Evolutionary conservation across 1,140 invertebrate genomes (phyloP).

Genomic region (Adelges cooleyi): DNA sequence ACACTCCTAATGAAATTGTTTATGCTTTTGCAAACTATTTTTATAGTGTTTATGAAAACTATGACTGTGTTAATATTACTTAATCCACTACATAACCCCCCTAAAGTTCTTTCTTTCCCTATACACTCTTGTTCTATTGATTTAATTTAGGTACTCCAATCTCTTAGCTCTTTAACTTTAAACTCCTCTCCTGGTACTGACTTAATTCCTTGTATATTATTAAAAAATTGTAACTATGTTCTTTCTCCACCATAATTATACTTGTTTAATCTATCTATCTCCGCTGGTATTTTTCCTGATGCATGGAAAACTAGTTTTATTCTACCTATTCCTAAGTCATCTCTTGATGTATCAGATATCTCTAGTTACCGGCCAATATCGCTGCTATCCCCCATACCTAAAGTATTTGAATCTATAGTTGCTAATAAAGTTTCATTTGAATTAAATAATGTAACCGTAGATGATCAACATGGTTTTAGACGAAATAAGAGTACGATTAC

Average conservation of each 20-base stretch:
- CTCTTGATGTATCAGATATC: background rate
- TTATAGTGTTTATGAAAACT: background rate
- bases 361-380: background rate
- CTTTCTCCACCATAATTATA: background rate
- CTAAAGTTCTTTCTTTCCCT: background rate
- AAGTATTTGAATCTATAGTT: conserved; percentile 5
- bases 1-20: background rate
- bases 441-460: background rate
- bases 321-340: conserved; percentile 1
- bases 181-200: background rate
- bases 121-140: background rate
- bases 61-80: background rate
- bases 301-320: conserved; percentile 10
- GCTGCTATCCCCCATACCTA: background rate
- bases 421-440: background rate
- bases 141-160: background rate
- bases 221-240: background rate
- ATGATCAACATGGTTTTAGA: background rate
- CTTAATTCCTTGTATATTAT: background rate
- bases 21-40: background rate
- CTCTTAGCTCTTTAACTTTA: background rate
- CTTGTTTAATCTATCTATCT: conserved; percentile 6
- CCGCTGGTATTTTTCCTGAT: background rate
- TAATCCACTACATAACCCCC: background rate
- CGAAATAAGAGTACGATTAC: background rate